phyloP scores from a whole-genome alignment of 2,113 vertebrate genomes.

The Colossoma macropomum region DNA sequence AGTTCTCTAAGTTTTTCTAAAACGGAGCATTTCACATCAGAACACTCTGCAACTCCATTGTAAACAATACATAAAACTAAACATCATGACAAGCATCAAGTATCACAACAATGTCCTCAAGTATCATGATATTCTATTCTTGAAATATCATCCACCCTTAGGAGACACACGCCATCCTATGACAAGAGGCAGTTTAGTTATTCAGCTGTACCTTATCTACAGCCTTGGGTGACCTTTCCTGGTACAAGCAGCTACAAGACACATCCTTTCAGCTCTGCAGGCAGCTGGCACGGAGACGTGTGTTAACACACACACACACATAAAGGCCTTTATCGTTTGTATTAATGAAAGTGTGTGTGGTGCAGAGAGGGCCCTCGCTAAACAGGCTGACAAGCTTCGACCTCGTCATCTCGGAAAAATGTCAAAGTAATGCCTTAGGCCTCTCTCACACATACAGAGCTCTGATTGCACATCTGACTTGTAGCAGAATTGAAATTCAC shows the following conservation, averaged over 20 bases:
- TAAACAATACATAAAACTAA: too few relatives aligned
- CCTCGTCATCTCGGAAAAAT: conserved; percentile 70
- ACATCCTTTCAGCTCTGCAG: conserved; percentile 62
- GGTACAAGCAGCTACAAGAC: conserved; percentile 63
- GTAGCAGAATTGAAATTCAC: conserved; percentile 65
- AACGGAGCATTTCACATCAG: too few relatives aligned
- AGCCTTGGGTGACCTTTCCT: conserved; percentile 68
- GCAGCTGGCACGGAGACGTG: conserved; percentile 59
- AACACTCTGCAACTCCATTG: too few relatives aligned
- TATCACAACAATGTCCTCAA: too few relatives aligned
- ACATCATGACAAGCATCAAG: too few relatives aligned
- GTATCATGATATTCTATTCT: neutral
- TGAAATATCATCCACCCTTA: conserved; percentile 8
- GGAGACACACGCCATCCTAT: conserved; percentile 55
- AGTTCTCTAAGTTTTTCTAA: too few relatives aligned
- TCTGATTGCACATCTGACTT: conserved; percentile 70
- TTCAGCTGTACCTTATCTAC: conserved; percentile 65
- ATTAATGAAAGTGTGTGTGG: conserved; percentile 72
- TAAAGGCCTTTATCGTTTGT: conserved; percentile 67
- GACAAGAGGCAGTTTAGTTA: conserved; percentile 61
- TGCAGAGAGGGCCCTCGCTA: conserved; percentile 65
- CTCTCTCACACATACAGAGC: conserved; percentile 45
- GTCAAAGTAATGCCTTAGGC: conserved; percentile 69
- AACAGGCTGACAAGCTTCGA: conserved; percentile 66
- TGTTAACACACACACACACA: conserved; percentile 53